These are phyloP conservation scores for Otocyon megalotis DNA, from an alignment of 2,113 vertebrate genomes.

Conservation along the genomic window DNA sequence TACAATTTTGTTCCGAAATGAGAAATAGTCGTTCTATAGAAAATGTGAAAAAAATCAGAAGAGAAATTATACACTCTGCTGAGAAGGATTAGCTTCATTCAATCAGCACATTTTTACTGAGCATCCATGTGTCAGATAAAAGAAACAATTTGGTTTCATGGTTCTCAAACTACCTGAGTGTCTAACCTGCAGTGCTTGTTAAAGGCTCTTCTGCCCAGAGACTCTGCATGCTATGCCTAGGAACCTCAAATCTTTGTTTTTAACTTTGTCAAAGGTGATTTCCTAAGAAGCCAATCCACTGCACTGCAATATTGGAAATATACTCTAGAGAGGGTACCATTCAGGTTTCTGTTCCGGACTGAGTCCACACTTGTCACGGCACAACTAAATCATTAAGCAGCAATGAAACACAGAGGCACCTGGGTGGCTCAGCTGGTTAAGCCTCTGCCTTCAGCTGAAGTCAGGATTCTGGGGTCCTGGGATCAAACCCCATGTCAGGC, in stretches of 20 bases:
- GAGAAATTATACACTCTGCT: not conserved
- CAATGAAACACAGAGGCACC: not conserved
- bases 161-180: not conserved
- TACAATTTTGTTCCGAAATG: not conserved
- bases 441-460: too few species aligned
- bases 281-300: not conserved
- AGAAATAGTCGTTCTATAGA: constrained; percentile 34
- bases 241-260: not conserved
- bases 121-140: not conserved
- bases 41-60: not conserved
- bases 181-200: not conserved
- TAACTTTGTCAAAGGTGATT: not conserved
- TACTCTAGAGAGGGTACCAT: not conserved
- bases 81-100: not conserved
- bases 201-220: not conserved
- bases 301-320: not conserved
- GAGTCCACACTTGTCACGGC: not conserved
- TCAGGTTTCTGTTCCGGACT: constrained; percentile 12
- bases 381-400: not conserved
- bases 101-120: not conserved
- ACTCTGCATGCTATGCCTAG: not conserved
- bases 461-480: too few species aligned
- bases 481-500: too few species aligned
- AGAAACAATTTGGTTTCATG: not conserved
- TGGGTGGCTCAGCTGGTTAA: too few species aligned